Evolutionary conservation across 1,140 invertebrate species (phyloP), one percentile per base, ranked within the genome.

Genomic region (Drosophila ercepeae): DNA sequence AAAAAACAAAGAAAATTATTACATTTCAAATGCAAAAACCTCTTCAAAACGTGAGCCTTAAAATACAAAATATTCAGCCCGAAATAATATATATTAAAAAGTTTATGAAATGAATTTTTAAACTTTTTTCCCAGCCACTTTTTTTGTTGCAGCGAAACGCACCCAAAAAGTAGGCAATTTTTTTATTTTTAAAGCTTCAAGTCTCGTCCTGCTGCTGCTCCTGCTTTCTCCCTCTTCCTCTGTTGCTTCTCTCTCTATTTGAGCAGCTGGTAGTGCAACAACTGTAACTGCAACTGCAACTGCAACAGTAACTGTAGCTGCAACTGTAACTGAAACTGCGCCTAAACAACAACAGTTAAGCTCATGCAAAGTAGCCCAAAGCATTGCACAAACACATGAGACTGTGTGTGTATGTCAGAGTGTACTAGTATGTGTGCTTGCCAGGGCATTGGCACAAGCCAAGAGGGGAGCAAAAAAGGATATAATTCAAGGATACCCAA

Each of bases 291-390:
- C n/a, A 65, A 50, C 36, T 49, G 63, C 25, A 42, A 25, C 44
- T 63, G 54, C 16, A 49, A 45, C 27, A 27, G 63, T 13, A 23
- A 48, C 71, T 65, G 49, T 25, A 59, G 73, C 52, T 32, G 41
- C 7, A 27, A 60, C 21, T 71, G 63, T 32, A 70, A 52, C 70
- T 63, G 39, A 18, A 42, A 76, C 81, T 84, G 81, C 71, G 61
- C 60, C 75, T 78, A 86, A 86, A 83, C 71, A 83, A 79, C 79
- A 79, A 86, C 75, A 65, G 67, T 83, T 79, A 83, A 79, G 79
- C 81, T 53, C 53, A 55, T 76, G 72, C 73, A 64, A 84, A 84
- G 79, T 86, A 74, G 81, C 76, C 72, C 46, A 60, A 50, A 75
- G 81, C 67, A 79, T 58, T 48, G 52, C 46, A 61, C 21, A 75